Percentiles rank a stretch among this genome's conserved stretches.
Conservation (phyloP, 2,113 vertebrate genomes). For the Trinectes maculatus region DNA sequence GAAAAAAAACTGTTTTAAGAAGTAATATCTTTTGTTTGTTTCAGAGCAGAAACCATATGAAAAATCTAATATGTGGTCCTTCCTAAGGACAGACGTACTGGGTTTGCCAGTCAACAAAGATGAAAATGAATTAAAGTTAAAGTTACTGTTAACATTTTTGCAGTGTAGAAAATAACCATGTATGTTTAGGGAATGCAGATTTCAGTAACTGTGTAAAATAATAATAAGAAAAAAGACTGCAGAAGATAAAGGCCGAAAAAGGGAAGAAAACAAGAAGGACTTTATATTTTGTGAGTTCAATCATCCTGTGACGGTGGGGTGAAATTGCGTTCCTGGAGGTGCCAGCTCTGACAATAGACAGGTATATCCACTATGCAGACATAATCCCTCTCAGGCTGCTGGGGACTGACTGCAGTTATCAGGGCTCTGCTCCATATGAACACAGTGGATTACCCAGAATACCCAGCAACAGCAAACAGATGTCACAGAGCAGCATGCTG, state of each 20-base stretch:
- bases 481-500: slow-evolving; percentile 64
- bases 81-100: slow-evolving; percentile 44
- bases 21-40: slow-evolving; percentile 77
- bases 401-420: slow-evolving; percentile 64
- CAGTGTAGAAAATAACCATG: slow-evolving; percentile 9
- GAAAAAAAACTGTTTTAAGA: slow-evolving; percentile 3
- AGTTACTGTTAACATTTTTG: slow-evolving; percentile 28
- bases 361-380: slow-evolving; percentile 65
- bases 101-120: slow-evolving; percentile 36
- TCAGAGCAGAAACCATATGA: slow-evolving; percentile 69
- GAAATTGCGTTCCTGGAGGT: slow-evolving; percentile 56
- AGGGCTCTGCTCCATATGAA: slow-evolving; percentile 63
- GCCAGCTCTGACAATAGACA: slow-evolving; percentile 55
- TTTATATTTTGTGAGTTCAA: slow-evolving; percentile 52
- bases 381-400: slow-evolving; percentile 68
- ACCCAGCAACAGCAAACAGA: slow-evolving; percentile 64
- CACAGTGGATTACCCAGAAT: slow-evolving; percentile 67
- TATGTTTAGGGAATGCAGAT: slow-evolving; percentile 22
- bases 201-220: background rate
- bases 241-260: slow-evolving; percentile 16
- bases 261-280: slow-evolving; percentile 19
- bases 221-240: slow-evolving; percentile 9
- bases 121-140: slow-evolving; percentile 41
- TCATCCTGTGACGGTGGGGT: slow-evolving; percentile 46
- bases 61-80: slow-evolving; percentile 68